Evolutionary conservation across 1,140 invertebrate species (phyloP).

Genomic region (Probaryconus sp.): DNA sequence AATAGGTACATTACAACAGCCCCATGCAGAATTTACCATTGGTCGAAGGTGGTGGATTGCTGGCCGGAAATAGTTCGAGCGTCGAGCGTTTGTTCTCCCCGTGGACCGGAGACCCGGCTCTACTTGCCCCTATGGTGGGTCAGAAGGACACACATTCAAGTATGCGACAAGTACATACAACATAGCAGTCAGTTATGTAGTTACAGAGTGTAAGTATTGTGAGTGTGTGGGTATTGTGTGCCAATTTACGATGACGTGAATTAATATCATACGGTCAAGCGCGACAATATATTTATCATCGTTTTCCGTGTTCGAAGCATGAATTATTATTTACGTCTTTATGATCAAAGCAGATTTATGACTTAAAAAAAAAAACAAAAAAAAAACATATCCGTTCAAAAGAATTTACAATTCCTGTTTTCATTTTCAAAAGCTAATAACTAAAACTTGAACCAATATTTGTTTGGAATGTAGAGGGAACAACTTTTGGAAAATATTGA

Average conservation of each 20-base stretch:
- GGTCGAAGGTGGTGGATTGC: slow-evolving; percentile 83
- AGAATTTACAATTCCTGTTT: no score
- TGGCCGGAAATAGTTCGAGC: slow-evolving; percentile 85
- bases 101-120: slow-evolving; percentile 82
- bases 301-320: slow-evolving; percentile 16
- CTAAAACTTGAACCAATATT: no score
- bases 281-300: slow-evolving; percentile 21
- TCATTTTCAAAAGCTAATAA: no score
- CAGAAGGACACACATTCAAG: slow-evolving; percentile 76
- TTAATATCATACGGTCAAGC: slow-evolving; percentile 26
- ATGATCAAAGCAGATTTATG: background rate
- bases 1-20: slow-evolving; percentile 53
- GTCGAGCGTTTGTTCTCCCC: slow-evolving; percentile 79
- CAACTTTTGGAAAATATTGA: no score
- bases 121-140: slow-evolving; percentile 82
- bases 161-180: slow-evolving; percentile 74
- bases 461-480: no score
- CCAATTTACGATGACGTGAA: slow-evolving; percentile 37
- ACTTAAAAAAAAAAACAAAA: background rate
- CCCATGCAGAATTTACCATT: slow-evolving; percentile 83
- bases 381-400: no score
- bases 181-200: slow-evolving; percentile 59
- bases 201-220: slow-evolving; percentile 47
- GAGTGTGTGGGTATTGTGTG: slow-evolving; percentile 27
- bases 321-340: slow-evolving; percentile 21